Evolutionary conservation across 2,888 invertebrate genomes (phyloP), one percentile per base, ranked within the genome.

Genomic region (Trichopria drosophilae): DNA sequence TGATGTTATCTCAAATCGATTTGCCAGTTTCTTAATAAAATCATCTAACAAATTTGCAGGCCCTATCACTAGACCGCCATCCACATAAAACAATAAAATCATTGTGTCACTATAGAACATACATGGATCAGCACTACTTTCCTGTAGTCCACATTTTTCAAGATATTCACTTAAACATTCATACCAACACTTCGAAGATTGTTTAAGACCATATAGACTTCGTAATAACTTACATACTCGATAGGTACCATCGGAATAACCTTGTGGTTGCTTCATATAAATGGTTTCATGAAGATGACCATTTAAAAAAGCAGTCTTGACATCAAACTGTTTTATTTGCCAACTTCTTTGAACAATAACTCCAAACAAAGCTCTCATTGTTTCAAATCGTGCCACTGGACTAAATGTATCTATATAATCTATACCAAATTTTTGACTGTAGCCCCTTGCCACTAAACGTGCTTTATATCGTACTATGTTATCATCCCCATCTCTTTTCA

Each of bases 241-340:
- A 31, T 19, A 34, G n/a, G 23, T 34, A 32, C 37, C 41, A 48
- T 12, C 40, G 40, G n/a, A 32, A 31, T 10, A 40, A 34, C 3
- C 26, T 37, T 46, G 46, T 22, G 22, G 29, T 31, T 43, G 49
- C 9, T 29, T 19, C 43, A 49, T 49, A 26, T 20, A 43, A 6
- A 49, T 20, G 1, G 28, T 36, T 32, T 50, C 39, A 15, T 49
- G 28, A 2, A 43, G 3, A 24, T 10, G 24, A 3, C 43, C 43
- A 34, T 45, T 18, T 13, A 24, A 22, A 22, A 29, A 39, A 4
- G 39, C 31, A 6, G 46, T 46, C 39, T 39, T 44, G 10, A 44
- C 44, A 23, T 44, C 44, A 15, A 44, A 34, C 15, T 44, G 44
- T 24, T 19, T 34, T 5, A 46, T 28, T 10, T 20, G 3, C 19